Evolutionary conservation across 2,888 invertebrate species (phyloP).

Genomic region (Malachius bipustulatus): DNA sequence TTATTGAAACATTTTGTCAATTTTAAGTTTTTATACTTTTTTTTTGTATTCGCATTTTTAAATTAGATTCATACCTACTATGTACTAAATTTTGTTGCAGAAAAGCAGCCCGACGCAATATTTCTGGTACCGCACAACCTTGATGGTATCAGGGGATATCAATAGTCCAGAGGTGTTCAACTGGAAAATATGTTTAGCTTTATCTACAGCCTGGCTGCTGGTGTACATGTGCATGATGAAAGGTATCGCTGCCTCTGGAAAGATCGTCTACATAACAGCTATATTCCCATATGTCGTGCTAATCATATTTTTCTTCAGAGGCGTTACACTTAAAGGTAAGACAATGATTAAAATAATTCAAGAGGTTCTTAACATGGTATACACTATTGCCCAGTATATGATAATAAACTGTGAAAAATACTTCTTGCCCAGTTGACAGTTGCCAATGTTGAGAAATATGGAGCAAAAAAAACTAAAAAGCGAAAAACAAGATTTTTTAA

Average conservation of each 20-base stretch:
- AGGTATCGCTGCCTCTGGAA: conserved; percentile 92
- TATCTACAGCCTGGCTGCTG: conserved; percentile 83
- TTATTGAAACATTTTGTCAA: too few species aligned
- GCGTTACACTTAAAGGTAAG: conserved; percentile 83
- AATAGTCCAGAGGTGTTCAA: conserved; percentile 78
- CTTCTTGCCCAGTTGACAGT: too few species aligned
- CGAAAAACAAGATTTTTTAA: too few species aligned
- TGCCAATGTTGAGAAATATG: too few species aligned
- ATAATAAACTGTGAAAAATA: too few species aligned
- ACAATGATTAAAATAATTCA: too few species aligned
- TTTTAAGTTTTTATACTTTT: conserved; percentile 2
- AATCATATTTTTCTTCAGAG: conserved; percentile 91
- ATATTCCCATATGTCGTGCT: conserved; percentile 93
- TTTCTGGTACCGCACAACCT: conserved; percentile 89
- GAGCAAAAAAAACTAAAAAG: too few species aligned
- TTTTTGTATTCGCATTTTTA: background rate
- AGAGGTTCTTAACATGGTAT: too few species aligned
- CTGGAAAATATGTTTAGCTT: conserved; percentile 79
- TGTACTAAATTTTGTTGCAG: conserved; percentile 48
- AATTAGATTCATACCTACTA: too few species aligned
- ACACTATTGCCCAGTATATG: too few species aligned
- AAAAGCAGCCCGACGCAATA: conserved; percentile 83
- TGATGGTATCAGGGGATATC: conserved; percentile 82
- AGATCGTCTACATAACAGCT: conserved; percentile 93
- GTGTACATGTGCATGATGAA: conserved; percentile 96